Evolutionary conservation across 2,797 vertebrate genomes (phyloP), one percentile per base, ranked within the genome.

Genomic region (Tolypeutes matacus): DNA sequence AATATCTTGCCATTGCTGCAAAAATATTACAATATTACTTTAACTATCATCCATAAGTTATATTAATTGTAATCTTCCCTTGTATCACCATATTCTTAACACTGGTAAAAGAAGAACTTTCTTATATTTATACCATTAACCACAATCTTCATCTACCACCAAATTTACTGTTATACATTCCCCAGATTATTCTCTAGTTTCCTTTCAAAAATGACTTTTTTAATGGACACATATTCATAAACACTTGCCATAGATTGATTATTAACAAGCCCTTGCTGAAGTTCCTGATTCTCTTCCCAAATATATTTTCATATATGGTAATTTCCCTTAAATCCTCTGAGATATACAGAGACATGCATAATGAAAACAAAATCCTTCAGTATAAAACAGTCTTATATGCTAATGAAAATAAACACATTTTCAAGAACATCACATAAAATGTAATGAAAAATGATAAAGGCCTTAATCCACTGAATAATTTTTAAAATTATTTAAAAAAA

Each of bases 401-500:
- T 75, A 85, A 93, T 56, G 3, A 14, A 69, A 46, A 84, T 75
- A 46, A 27, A 69, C 21, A 81, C 29, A 76, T 84, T 80, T 95
- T 84, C 29, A 86, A 39, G 21, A 53, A 80, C 15, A 36, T 85
- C 27, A 69, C 31, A n/a, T 20, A 69, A 11, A 69, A 65, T n/a
- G 13, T 65, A n/a, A 65, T 78, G 31, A 18, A 6, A 78, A 60
- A 21, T 17, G 56, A 46, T 81, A 42, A 42, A 87, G 27, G 42
- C n/a, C 60, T 76, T n/a, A 85, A 89, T 34, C 10, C 4, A 53
- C 4, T 75, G 67, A 46, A 31, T 31, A 60, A 86, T 77, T 91
- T 70, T 94, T 53, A 27, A 82, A 86, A 34, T 25, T 8, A 14
- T 75, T 75, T 89, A 65, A 15, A n/a, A 31, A 81, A 81, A 75